Base-by-base conservation (phyloP, 2,888 invertebrate species). In the Idaea dimidiata region DNA sequence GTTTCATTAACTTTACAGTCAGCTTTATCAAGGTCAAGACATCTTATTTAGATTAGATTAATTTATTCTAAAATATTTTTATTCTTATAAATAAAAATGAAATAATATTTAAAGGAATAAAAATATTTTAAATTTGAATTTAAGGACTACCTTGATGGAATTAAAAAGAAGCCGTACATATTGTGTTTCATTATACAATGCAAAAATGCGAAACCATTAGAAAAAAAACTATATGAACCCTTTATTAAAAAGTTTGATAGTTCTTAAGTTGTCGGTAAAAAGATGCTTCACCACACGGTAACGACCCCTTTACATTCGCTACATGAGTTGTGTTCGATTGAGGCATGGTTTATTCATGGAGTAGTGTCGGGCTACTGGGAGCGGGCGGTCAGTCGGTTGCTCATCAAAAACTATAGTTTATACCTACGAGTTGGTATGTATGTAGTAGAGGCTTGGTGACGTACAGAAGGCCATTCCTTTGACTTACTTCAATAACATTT, bases 331-430 rank as follows among this genome's bases (percentile, higher is more conserved):
- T 64, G 75, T 70, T 70, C 73, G 72, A 74, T 75, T 72, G 73
- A 64, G 14, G 58, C 33, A 78, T 79, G 75, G 75, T 58, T 71
- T 72, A 73, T 72, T 71, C 69, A 71, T 67, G 54, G n/a, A 16
- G 24, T 55, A 54, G 43, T 56, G 59, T 24, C 59, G 57, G 43
- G 58, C 57, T 61, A 18, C n/a, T 62, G 59, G 60, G 61, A 57
- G 62, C 61, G 59, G 60, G 61, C 58, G 62, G 63, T 62, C 66
- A 61, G 55, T 57, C 57, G 56, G 59, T 43, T 33, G 31, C 62
- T 59, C 59, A 57, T 61, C 64, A 61, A 58, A 56, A 32, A 16
- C 14, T 56, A 43, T 59, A 33, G 59, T n/a, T n/a, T n/a, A n/a
- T n/a, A n/a, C n/a, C n/a, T n/a, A n/a, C n/a, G n/a, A n/a, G n/a